Base-by-base conservation (phyloP, 2,797 vertebrate genomes). In the Delichon dasypus region DNA sequence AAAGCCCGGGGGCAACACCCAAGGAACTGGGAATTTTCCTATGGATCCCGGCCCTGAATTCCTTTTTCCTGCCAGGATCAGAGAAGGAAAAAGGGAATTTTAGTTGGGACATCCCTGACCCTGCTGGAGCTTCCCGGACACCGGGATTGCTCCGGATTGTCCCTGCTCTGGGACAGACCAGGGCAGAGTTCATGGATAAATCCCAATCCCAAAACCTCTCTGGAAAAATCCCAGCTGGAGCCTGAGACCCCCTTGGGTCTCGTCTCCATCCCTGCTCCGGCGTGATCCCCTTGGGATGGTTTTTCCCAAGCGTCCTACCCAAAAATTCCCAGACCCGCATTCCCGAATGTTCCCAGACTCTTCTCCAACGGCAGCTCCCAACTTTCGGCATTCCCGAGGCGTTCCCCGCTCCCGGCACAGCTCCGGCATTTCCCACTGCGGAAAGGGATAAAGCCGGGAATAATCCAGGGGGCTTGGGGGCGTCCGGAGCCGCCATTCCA, bases 381-480 rank as follows among this genome's bases (percentile, higher is more conserved):
- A 6, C 18, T 32, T 36, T 1, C 1, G 53, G 54, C 40, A 25
- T 40, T 68, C 72, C 40, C 3, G 2, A 36, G 48, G 42, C 4
- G 13, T n/a, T 68, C 48, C 40, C 48, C 3, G 0, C 26, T 61
- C 47, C 76, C 1, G 2, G n/a, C 45, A 4, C n/a, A 10, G 60
- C 53, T 58, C 68, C 0, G 3, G 53, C n/a, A 2, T 7, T 40
- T 30, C 45, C n/a, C 30, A 1, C 30, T 4, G 34, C 19, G 3
- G 77, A 17, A 38, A 70, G 55, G 42, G 57, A 9, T 5, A 25
- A 75, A 64, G 40, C 5, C 2, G 15, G 57, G 65, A 40, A 45
- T 10, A 16, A 40, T 11, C 44, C 38, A 0, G 20, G 29, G 23
- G 4, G 6, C 17, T 1, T 0, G 19, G 48, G 19, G 55, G 15